A percentile compares a stretch with the other conserved stretches of the same genome.
phyloP scores from a whole-genome alignment of 2,888 invertebrate genomes.

The Lepidochrysops patricia region DNA sequence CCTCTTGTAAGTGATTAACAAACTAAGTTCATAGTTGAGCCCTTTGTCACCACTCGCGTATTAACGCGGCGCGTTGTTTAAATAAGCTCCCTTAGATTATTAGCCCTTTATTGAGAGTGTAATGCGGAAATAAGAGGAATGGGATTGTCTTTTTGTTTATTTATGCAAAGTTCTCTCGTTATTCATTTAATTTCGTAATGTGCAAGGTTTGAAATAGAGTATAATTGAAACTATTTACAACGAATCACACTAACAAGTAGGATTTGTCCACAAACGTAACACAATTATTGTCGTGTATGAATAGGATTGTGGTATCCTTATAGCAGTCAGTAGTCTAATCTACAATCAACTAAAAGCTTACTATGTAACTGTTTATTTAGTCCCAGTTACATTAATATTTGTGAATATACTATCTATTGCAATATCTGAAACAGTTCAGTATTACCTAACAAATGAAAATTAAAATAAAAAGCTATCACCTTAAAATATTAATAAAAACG shows the following conservation, averaged over 20 bases:
- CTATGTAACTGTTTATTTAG: too few species aligned
- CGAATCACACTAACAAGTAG: too few species aligned
- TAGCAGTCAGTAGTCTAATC: too few species aligned
- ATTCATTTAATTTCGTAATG: not conserved
- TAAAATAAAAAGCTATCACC: too few species aligned
- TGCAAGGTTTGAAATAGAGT: too few species aligned
- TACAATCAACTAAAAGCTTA: too few species aligned
- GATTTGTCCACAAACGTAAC: too few species aligned
- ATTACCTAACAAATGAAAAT: not conserved
- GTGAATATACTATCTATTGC: too few species aligned
- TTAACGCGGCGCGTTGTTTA: not conserved
- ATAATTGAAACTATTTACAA: too few species aligned
- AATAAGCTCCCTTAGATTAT: conserved; percentile 10
- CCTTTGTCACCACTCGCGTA: not conserved
- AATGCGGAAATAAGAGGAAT: not conserved
- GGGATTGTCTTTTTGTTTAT: not conserved
- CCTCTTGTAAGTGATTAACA: conserved; percentile 17
- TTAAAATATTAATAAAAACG: not conserved
- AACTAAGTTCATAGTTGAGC: conserved; percentile 10
- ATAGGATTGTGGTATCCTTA: too few species aligned
- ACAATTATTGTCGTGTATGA: too few species aligned
- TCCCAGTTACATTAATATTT: too few species aligned
- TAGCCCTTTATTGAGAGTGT: conserved; percentile 7
- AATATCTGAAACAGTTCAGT: not conserved
- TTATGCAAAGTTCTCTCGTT: not conserved